phyloP scores from a whole-genome alignment of 2,113 vertebrate genomes.

The Taurulus bubalis region DNA sequence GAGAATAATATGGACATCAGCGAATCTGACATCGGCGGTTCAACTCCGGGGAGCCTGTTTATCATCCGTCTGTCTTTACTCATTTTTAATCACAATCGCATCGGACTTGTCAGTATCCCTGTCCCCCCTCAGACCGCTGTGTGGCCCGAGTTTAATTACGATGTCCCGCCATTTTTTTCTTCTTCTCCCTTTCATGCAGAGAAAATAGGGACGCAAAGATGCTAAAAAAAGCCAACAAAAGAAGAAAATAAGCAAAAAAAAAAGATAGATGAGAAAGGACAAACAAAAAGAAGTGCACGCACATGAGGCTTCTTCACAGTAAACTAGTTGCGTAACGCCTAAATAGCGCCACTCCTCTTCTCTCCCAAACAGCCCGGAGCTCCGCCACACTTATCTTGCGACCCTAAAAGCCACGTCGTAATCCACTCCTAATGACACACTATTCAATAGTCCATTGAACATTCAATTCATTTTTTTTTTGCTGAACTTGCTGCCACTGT shows the following conservation, averaged over 20 bases:
- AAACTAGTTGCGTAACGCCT: constrained; percentile 20
- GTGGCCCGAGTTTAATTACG: constrained; percentile 53
- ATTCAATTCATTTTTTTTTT: background rate
- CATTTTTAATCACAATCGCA: constrained; percentile 58
- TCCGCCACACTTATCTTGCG: constrained; percentile 47
- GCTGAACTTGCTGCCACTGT: constrained; percentile 31
- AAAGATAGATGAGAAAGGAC: constrained; percentile 7
- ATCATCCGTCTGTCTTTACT: constrained; percentile 45
- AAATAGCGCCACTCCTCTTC: constrained; percentile 42
- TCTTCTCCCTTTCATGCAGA: background rate
- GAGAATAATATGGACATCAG: constrained; percentile 70
- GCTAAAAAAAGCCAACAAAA: no score
- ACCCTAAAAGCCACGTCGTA: constrained; percentile 52
- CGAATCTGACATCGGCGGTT: constrained; percentile 36
- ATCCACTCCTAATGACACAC: constrained; percentile 51
- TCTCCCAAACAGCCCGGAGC: constrained; percentile 34
- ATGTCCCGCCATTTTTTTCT: constrained; percentile 35
- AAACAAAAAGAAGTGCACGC: constrained; percentile 10
- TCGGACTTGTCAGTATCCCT: constrained; percentile 15
- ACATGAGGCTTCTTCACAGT: background rate
- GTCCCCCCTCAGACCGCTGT: constrained; percentile 1
- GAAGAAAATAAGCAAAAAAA: no score
- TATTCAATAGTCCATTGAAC: constrained; percentile 45
- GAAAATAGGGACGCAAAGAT: background rate
- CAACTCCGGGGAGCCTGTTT: constrained; percentile 60